Conservation (phyloP, 1,140 invertebrate genomes). For the Papilio xuthus region DNA sequence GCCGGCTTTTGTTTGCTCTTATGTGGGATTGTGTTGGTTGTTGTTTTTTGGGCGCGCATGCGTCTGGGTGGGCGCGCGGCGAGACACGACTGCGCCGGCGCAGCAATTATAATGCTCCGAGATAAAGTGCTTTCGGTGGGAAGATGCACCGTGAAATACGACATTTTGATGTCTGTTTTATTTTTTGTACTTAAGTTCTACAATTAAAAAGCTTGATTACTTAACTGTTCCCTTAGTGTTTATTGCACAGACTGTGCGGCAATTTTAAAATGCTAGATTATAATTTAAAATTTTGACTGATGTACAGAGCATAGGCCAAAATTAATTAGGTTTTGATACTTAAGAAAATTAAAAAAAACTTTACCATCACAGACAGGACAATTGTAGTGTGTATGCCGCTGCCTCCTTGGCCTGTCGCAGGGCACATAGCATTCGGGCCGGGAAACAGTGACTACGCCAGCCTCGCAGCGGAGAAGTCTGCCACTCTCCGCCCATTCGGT, state of each 20-base stretch:
- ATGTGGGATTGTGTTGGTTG: constrained; percentile 69
- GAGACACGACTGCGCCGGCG: constrained; percentile 74
- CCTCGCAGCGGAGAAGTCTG: constrained; percentile 87
- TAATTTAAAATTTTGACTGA: background rate
- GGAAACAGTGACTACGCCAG: constrained; percentile 91
- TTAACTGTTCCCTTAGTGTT: background rate
- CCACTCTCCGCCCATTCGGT: constrained; percentile 91
- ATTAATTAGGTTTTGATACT: background rate
- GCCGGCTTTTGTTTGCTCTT: constrained; percentile 76
- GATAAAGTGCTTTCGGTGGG: constrained; percentile 59
- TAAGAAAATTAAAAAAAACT: constrained; percentile 35
- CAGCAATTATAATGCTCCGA: constrained; percentile 65
- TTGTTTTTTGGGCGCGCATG: constrained; percentile 70
- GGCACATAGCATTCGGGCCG: constrained; percentile 90
- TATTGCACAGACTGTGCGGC: too few species aligned
- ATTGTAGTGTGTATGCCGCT: constrained; percentile 86
- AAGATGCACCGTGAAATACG: constrained; percentile 71
- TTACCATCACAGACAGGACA: constrained; percentile 89
- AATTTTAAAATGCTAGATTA: too few species aligned
- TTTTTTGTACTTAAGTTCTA: constrained; percentile 42
- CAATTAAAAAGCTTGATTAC: constrained; percentile 15
- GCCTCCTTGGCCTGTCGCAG: constrained; percentile 86
- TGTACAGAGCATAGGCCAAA: background rate
- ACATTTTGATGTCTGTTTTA: constrained; percentile 58
- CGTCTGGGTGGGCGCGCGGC: constrained; percentile 72